Conservation (phyloP, 2,797 vertebrate genomes). For the Tauraco hartlaubi region DNA sequence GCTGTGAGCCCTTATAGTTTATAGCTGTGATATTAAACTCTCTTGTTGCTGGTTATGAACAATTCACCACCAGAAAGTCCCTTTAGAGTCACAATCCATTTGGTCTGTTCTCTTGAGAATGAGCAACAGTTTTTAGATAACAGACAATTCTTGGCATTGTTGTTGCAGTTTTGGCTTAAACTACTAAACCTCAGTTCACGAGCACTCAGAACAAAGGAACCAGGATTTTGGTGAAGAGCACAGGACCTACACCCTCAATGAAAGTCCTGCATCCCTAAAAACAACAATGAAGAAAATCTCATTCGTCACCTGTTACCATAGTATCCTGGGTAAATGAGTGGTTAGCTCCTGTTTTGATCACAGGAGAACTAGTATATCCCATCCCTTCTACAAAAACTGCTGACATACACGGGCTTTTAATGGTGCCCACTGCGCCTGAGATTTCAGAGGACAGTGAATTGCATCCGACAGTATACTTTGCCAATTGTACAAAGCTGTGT, state of each 20-base stretch:
- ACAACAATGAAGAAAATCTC: background rate
- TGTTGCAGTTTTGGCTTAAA: background rate
- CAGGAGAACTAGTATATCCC: background rate
- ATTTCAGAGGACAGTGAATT: background rate
- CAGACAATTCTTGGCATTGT: background rate
- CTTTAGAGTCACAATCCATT: background rate
- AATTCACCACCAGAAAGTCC: background rate
- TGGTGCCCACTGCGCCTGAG: background rate
- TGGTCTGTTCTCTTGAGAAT: background rate
- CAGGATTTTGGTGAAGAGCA: background rate
- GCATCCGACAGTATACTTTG: background rate
- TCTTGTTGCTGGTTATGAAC: background rate
- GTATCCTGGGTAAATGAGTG: background rate
- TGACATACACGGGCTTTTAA: background rate
- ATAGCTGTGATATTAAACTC: background rate
- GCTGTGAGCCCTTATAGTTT: background rate
- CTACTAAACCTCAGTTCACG: background rate
- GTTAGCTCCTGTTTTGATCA: background rate
- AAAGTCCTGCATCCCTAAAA: background rate
- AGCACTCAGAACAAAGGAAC: background rate
- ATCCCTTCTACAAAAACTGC: background rate
- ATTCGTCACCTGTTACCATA: background rate
- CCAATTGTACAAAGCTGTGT: background rate
- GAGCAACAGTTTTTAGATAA: background rate
- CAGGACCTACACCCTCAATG: background rate